These are phyloP conservation scores for Anaspis maculata DNA, from an alignment of 2,888 invertebrate genomes.

Conservation along the genomic window DNA sequence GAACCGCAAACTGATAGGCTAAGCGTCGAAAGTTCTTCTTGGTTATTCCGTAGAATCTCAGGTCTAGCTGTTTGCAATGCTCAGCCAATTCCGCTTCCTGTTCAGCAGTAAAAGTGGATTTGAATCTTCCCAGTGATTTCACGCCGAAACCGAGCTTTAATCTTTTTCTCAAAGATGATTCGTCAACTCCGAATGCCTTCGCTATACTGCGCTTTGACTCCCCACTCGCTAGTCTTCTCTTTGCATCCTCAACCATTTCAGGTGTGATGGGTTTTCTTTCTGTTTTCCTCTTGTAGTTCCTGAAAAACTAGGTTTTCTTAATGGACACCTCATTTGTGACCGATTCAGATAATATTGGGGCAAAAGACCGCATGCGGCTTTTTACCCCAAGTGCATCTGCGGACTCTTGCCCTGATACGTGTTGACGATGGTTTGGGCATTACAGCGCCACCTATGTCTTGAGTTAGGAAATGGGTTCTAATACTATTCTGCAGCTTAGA, in stretches of 20 bases:
- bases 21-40: constrained; percentile 3
- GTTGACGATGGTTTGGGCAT: no score
- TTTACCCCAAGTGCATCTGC: no score
- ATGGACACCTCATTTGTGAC: no score
- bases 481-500: no score
- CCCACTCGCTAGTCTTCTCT: neutral
- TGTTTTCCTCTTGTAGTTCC: neutral
- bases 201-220: neutral
- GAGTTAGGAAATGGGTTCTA: no score
- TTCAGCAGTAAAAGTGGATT: constrained; percentile 1
- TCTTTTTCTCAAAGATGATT: neutral
- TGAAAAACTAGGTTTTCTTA: no score
- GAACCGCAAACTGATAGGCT: constrained; percentile 4
- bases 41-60: constrained; percentile 8
- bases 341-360: no score
- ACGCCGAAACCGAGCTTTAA: neutral
- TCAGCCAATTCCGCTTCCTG: constrained; percentile 1
- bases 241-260: neutral
- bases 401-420: no score
- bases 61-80: constrained; percentile 4
- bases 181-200: neutral
- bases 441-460: no score
- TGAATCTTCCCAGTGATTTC: constrained; percentile 2
- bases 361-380: no score
- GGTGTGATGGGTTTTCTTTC: neutral